Evolutionary conservation across 2,888 invertebrate species (phyloP).

Genomic region (Torymus tubicola): DNA sequence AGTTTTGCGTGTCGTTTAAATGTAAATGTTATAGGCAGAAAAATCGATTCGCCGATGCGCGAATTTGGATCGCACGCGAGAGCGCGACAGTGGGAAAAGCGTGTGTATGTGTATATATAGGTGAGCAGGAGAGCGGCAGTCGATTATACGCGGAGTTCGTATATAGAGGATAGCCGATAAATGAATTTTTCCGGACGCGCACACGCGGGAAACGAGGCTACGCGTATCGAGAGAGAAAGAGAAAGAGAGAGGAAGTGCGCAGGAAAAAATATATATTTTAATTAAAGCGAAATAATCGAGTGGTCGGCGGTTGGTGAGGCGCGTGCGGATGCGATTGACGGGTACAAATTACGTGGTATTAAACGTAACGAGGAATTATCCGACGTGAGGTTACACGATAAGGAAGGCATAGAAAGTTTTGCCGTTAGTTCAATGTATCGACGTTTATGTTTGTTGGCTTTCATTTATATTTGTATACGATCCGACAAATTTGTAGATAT

Average conservation of each 20-base stretch:
- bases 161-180: too few relatives aligned
- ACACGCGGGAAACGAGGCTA: too few relatives aligned
- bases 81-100: background rate
- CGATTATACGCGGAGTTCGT: too few relatives aligned
- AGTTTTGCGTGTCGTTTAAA: background rate
- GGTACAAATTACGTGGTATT: slow-evolving; percentile 11
- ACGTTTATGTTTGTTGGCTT: too few relatives aligned
- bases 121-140: too few relatives aligned
- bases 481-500: too few relatives aligned
- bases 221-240: too few relatives aligned
- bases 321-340: slow-evolving; percentile 11
- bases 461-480: too few relatives aligned
- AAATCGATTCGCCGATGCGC: slow-evolving; percentile 14
- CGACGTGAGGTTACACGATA: background rate
- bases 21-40: slow-evolving; percentile 35
- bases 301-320: background rate
- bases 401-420: background rate
- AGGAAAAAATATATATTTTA: slow-evolving; percentile 13
- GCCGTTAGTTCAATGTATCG: too few relatives aligned
- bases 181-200: too few relatives aligned
- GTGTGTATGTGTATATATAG: too few relatives aligned
- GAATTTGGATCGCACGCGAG: slow-evolving; percentile 13
- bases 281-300: slow-evolving; percentile 41
- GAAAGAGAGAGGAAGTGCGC: too few relatives aligned
- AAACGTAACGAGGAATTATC: background rate